Conservation (phyloP, 2,113 vertebrate genomes). For the Coracopsis vasa region DNA sequence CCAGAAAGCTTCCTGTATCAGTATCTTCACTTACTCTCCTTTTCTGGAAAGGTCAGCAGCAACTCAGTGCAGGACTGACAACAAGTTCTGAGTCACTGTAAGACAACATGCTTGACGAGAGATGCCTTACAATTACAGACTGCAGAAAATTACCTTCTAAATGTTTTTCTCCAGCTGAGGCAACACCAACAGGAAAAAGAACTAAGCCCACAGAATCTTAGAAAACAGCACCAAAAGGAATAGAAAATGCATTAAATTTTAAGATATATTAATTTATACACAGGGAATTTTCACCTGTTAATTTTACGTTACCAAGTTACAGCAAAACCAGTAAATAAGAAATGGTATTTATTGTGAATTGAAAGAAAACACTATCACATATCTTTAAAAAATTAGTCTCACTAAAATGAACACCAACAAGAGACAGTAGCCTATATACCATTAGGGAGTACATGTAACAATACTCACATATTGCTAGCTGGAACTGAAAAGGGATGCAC, state of each 20-base stretch:
- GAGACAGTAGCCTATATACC: background rate
- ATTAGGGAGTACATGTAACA: background rate
- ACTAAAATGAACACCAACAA: background rate
- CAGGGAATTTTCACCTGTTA: background rate
- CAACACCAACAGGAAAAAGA: background rate
- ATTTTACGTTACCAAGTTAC: background rate
- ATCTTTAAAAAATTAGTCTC: background rate
- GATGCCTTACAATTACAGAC: background rate
- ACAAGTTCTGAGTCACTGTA: background rate
- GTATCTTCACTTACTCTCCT: background rate
- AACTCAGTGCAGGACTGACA: background rate
- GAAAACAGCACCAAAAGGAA: background rate
- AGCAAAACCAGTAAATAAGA: background rate
- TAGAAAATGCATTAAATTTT: background rate
- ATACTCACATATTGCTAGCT: background rate
- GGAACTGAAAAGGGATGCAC: background rate
- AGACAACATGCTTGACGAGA: background rate
- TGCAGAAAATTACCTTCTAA: background rate
- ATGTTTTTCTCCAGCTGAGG: background rate
- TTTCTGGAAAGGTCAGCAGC: constrained; percentile 25
- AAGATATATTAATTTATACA: background rate
- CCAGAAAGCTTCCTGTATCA: background rate
- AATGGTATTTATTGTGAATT: background rate
- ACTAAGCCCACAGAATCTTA: background rate
- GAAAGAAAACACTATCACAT: rapidly evolving